Conservation (phyloP, 2,797 vertebrate genomes). For the Sebastes hubbsi region DNA sequence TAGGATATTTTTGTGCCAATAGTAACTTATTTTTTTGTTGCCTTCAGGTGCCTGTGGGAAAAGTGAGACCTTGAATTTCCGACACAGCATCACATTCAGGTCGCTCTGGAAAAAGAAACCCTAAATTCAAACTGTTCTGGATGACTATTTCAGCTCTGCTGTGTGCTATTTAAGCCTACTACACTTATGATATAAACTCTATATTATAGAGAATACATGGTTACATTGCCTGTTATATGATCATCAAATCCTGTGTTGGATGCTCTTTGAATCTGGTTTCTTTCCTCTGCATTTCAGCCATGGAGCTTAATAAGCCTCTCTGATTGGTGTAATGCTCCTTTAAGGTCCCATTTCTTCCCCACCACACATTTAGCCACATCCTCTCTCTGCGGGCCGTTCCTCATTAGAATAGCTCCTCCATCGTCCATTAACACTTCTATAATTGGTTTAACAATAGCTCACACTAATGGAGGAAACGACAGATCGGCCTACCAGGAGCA, state of each 20-base stretch:
- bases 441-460: constrained; percentile 80
- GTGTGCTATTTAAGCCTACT: not conserved
- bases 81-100: too few relatives aligned
- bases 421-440: constrained; percentile 78
- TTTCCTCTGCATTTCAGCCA: not conserved
- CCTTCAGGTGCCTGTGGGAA: too few relatives aligned
- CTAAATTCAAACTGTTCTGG: too few relatives aligned
- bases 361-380: constrained; percentile 46
- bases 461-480: constrained; percentile 80
- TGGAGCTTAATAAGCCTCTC: not conserved
- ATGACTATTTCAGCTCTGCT: not conserved
- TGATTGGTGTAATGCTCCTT: not conserved
- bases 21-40: too few relatives aligned
- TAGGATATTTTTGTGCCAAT: too few relatives aligned
- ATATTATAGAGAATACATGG: too few relatives aligned
- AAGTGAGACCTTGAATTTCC: too few relatives aligned
- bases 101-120: too few relatives aligned
- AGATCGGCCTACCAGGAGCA: constrained; percentile 37
- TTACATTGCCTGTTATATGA: not conserved
- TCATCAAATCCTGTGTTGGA: not conserved
- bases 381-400: constrained; percentile 53
- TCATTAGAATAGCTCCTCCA: constrained; percentile 47
- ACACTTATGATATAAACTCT: not conserved
- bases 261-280: not conserved
- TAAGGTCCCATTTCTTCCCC: not conserved